Evolutionary conservation across 2,797 vertebrate species (phyloP).

Genomic region (Mormyrus proboscirostris): DNA sequence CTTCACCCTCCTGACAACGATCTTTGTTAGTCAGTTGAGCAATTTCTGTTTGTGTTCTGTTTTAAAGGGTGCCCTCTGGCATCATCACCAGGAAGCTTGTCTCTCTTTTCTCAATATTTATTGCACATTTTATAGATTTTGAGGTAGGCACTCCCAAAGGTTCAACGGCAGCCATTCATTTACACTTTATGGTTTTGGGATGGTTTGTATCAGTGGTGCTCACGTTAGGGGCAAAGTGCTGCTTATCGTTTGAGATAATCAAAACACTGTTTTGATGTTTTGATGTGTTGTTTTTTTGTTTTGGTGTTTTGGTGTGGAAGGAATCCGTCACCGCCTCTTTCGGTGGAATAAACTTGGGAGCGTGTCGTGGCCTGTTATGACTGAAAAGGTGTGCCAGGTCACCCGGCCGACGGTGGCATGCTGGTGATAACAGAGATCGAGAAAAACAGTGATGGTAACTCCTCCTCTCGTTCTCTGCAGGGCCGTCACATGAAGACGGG

Average conservation of each 20-base stretch:
- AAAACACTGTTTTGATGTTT: no score
- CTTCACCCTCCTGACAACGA: not conserved
- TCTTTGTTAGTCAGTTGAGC: not conserved
- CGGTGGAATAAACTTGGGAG: not conserved
- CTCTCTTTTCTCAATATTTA: not conserved
- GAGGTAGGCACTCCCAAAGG: not conserved
- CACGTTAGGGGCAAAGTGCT: not conserved
- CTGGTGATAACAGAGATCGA: not conserved
- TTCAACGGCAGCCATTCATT: not conserved
- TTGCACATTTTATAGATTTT: not conserved
- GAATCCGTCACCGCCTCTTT: not conserved
- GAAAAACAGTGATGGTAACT: not conserved
- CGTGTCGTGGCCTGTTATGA: not conserved
- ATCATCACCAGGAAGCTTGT: not conserved
- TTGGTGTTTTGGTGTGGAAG: not conserved
- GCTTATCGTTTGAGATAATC: not conserved
- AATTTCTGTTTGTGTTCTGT: not conserved
- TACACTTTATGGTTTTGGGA: not conserved
- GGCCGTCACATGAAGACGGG: constrained; percentile 96
- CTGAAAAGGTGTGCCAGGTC: not conserved
- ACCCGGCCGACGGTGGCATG: not conserved
- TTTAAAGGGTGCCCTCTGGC: not conserved
- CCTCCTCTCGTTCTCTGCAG: constrained; percentile 51
- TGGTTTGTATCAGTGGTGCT: not conserved
- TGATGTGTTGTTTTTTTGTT: not conserved